These are phyloP conservation scores for Eidolon dupreanum DNA, from an alignment of 2,797 vertebrate species.

Conservation along the genomic window DNA sequence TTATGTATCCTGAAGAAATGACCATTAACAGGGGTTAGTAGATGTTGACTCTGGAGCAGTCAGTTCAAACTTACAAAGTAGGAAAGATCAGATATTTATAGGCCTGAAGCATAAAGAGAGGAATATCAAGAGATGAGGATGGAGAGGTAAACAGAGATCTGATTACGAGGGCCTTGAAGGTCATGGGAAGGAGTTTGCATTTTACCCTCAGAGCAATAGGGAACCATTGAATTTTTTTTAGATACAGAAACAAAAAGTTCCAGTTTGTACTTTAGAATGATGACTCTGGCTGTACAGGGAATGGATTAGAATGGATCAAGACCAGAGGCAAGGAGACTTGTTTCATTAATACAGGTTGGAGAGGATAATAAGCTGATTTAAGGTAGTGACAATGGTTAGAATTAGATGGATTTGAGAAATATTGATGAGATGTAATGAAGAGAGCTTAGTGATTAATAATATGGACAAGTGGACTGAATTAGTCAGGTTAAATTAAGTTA, in stretches of 20 bases:
- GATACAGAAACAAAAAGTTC: background rate
- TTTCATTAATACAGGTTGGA: background rate
- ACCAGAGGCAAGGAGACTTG: background rate
- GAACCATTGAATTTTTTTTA: background rate
- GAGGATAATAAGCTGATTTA: background rate
- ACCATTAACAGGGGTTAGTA: background rate
- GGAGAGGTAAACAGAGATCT: background rate
- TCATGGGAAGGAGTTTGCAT: background rate
- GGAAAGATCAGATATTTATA: background rate
- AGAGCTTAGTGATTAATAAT: background rate
- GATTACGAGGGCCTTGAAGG: background rate
- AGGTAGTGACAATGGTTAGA: background rate
- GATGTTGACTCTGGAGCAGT: background rate
- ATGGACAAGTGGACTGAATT: background rate
- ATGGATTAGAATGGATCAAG: background rate
- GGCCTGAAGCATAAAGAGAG: background rate
- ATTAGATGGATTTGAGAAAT: slow-evolving; percentile 2
- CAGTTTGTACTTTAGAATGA: background rate
- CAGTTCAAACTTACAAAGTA: background rate
- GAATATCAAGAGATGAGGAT: background rate
- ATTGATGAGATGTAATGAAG: background rate
- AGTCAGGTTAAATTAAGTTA: background rate
- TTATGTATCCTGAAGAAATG: background rate
- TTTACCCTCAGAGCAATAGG: background rate
- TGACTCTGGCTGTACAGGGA: background rate